Conservation (phyloP, 2,113 vertebrate species). For the Aspiorhynchus laticeps region DNA sequence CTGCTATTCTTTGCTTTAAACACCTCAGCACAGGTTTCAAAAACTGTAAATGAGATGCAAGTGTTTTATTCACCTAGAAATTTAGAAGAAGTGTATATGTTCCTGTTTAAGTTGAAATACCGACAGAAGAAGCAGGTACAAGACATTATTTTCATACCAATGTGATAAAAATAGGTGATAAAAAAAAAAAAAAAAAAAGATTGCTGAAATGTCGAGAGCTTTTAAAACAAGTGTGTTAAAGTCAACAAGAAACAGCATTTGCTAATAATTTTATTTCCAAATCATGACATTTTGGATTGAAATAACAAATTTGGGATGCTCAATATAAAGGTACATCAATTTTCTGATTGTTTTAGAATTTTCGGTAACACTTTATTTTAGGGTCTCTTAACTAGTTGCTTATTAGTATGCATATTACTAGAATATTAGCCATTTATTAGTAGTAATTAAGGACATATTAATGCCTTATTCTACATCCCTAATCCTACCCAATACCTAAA, state of each 20-base stretch:
- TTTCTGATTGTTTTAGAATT: background rate
- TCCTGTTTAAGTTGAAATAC: background rate
- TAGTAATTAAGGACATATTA: too few species aligned
- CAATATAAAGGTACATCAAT: background rate
- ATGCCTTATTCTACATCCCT: too few species aligned
- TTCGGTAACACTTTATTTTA: too few species aligned
- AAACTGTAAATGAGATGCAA: conserved; percentile 38
- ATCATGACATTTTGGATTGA: background rate
- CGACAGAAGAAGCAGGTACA: background rate
- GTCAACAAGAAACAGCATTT: background rate
- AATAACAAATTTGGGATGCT: background rate
- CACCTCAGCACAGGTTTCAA: background rate
- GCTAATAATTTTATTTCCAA: background rate
- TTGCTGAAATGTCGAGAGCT: background rate
- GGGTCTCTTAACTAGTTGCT: too few species aligned
- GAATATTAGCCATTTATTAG: too few species aligned
- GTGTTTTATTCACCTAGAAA: conserved; percentile 18
- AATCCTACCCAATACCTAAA: too few species aligned
- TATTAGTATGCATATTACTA: too few species aligned
- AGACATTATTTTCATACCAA: background rate
- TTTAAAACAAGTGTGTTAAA: background rate
- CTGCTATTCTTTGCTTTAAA: conserved; percentile 38
- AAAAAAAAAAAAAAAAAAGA: background rate
- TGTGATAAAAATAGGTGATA: background rate
- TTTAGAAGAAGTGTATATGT: conserved; percentile 28